Conservation (phyloP, 2,797 vertebrate species). For the Takifugu ocellatus region DNA sequence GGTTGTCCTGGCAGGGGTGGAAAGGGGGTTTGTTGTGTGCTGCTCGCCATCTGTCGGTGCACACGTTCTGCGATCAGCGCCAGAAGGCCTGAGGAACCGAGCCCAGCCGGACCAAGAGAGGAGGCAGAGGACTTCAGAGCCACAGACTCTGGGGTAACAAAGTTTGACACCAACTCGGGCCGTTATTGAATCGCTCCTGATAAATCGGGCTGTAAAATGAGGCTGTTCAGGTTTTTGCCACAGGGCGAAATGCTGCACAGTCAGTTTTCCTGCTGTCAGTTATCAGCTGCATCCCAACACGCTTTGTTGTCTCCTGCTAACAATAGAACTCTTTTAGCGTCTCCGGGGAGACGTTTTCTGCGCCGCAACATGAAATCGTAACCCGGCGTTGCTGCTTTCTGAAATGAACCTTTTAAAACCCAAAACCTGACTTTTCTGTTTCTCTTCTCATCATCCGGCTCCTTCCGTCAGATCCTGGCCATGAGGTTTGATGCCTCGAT, state of each 20-base stretch:
- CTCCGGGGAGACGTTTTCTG: conserved; percentile 23
- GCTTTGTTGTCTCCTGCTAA: conserved; percentile 53
- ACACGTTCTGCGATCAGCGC: conserved; percentile 58
- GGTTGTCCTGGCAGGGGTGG: conserved; percentile 68
- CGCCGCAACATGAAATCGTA: conserved; percentile 25
- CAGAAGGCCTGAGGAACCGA: conserved; percentile 62
- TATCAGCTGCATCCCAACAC: conserved; percentile 36
- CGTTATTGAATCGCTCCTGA: not conserved
- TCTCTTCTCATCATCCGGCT: not conserved
- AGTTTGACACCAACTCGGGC: conserved; percentile 4
- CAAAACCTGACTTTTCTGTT: too few relatives aligned
- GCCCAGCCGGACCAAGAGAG: conserved; percentile 63
- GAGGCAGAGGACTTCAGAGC: conserved; percentile 91
- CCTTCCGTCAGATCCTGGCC: conserved; percentile 86
- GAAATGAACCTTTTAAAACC: too few relatives aligned
- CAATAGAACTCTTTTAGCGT: conserved; percentile 35
- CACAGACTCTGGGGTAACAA: conserved; percentile 87
- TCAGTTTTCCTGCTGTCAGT: conserved; percentile 29
- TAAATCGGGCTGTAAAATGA: not conserved
- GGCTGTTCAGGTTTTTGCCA: not conserved
- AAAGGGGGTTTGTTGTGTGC: conserved; percentile 55
- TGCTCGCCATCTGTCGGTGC: conserved; percentile 58
- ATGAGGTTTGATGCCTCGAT: conserved; percentile 99
- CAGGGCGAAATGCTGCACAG: not conserved
- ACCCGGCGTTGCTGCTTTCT: not conserved